These are phyloP conservation scores for Chymomyza caudatula DNA, from an alignment of 2,888 invertebrate species.

Conservation along the genomic window DNA sequence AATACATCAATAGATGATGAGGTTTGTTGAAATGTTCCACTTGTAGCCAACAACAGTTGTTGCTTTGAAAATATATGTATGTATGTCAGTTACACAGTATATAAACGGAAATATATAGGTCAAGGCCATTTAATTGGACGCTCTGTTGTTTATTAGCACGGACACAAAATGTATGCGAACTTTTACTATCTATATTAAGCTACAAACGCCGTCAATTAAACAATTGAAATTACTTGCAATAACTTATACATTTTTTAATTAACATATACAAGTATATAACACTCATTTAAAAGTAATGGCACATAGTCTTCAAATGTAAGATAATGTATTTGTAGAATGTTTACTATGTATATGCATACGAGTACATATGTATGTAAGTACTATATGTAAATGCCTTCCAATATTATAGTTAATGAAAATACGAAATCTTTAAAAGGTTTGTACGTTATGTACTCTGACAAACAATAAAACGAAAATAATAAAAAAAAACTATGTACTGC, in stretches of 20 bases:
- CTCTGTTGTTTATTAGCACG: too few species aligned
- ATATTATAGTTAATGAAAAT: not conserved
- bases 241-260: constrained; percentile 16
- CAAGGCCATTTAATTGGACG: constrained; percentile 69
- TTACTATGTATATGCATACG: constrained; percentile 13
- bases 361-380: not conserved
- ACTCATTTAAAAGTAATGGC: constrained; percentile 17
- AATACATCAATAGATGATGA: not conserved
- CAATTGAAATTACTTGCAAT: not conserved
- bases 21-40: not conserved
- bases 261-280: constrained; percentile 11
- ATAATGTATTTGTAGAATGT: constrained; percentile 11
- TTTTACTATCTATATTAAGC: not conserved
- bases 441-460: not conserved
- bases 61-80: not conserved
- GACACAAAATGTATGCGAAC: too few species aligned
- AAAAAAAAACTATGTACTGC: not conserved
- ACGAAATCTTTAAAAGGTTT: not conserved
- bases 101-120: constrained; percentile 50
- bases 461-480: not conserved
- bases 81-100: not conserved
- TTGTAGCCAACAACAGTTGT: not conserved
- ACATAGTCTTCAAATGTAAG: constrained; percentile 20
- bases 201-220: not conserved
- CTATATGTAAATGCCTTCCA: constrained; percentile 4